Evolutionary conservation across 2,888 invertebrate genomes (phyloP).

Genomic region (Macrophya alboannulata): DNA sequence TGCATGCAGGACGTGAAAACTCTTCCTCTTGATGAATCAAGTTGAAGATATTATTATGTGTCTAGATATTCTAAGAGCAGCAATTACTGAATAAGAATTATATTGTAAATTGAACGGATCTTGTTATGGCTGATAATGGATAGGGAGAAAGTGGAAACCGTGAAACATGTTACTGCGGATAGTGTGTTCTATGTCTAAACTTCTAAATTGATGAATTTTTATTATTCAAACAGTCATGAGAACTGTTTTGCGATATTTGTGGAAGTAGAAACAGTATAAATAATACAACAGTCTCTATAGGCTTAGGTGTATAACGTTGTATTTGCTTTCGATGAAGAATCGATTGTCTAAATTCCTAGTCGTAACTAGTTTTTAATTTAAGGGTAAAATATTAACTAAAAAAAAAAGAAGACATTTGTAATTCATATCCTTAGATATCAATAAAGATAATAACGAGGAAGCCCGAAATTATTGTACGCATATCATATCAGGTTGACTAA

Average conservation of each 20-base stretch:
- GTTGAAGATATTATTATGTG: neutral
- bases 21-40: neutral
- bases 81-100: neutral
- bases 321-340: too few species aligned
- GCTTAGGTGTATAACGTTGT: neutral
- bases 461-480: too few species aligned
- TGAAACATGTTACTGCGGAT: neutral
- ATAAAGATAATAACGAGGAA: too few species aligned
- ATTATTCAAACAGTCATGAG: neutral
- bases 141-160: neutral
- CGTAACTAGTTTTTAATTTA: too few species aligned
- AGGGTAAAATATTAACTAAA: too few species aligned
- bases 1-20: neutral
- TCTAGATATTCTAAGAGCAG: neutral
- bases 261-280: neutral
- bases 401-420: too few species aligned
- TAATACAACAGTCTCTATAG: too few species aligned
- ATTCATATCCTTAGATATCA: too few species aligned
- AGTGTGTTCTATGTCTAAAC: neutral
- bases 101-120: neutral
- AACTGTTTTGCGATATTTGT: neutral
- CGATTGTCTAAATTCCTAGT: too few species aligned
- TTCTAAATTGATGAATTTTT: neutral
- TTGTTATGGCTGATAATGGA: neutral
- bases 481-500: too few species aligned